Percentiles rank a stretch among this genome's conserved stretches.
Conservation (phyloP, 2,888 invertebrate species). For the Allophyes oxyacanthae region DNA sequence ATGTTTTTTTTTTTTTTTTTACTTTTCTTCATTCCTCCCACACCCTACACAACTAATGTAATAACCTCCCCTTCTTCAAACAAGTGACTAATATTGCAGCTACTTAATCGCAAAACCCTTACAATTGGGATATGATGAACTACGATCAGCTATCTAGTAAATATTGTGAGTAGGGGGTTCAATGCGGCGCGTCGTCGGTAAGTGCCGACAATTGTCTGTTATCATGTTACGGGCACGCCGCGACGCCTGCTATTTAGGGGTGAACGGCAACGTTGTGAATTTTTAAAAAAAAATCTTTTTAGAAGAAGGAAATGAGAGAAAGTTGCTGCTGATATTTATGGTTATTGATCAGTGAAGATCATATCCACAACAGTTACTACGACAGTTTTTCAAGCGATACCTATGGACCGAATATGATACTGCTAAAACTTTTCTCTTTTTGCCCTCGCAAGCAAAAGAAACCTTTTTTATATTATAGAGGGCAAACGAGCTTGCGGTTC, state of each 20-base stretch:
- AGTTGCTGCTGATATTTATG: too few relatives aligned
- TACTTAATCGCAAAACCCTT: conserved; percentile 29
- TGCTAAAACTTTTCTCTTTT: too few relatives aligned
- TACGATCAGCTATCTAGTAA: conserved; percentile 35
- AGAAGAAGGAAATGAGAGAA: too few relatives aligned
- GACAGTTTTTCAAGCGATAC: too few relatives aligned
- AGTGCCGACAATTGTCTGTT: conserved; percentile 67
- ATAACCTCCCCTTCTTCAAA: conserved; percentile 12
- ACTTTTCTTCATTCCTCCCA: conserved; percentile 9
- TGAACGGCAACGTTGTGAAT: conserved; percentile 6
- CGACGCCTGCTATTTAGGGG: conserved; percentile 14
- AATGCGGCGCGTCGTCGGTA: conserved; percentile 45
- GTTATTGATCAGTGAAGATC: too few relatives aligned
- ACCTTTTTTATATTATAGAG: too few relatives aligned
- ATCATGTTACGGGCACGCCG: conserved; percentile 63
- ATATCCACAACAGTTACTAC: too few relatives aligned
- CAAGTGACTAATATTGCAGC: conserved; percentile 2
- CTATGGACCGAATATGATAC: too few relatives aligned
- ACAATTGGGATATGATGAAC: conserved; percentile 34
- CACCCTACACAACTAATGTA: conserved; percentile 32
- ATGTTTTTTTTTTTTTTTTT: too few relatives aligned
- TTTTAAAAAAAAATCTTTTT: too few relatives aligned
- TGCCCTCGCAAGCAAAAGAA: too few relatives aligned
- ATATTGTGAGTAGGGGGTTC: conserved; percentile 35
- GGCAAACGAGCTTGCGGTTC: too few relatives aligned